A percentile compares a stretch with the other conserved stretches of the same genome.
phyloP scores from a whole-genome alignment of 1,140 invertebrate species.

The Trichoplusia ni region DNA sequence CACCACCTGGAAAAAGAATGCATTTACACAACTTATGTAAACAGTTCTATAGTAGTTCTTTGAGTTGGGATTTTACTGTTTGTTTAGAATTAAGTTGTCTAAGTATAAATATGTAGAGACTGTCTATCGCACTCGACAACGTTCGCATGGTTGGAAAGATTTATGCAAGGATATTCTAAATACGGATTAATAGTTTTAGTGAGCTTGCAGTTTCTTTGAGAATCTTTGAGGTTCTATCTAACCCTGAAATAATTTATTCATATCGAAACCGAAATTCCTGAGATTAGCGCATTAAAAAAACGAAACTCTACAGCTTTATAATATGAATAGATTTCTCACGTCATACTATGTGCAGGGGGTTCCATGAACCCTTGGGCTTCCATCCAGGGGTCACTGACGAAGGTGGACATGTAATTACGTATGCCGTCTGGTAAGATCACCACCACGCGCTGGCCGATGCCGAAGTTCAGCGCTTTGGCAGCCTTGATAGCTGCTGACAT shows the following conservation, averaged over 20 bases:
- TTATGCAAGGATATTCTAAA: background rate
- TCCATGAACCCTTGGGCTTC: constrained; percentile 86
- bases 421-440: constrained; percentile 96
- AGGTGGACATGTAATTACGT: constrained; percentile 98
- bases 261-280: too few relatives aligned
- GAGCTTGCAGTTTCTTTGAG: too few relatives aligned
- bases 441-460: constrained; percentile 90
- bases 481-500: constrained; percentile 89
- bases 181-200: background rate
- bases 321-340: background rate
- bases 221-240: too few relatives aligned
- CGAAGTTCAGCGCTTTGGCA: constrained; percentile 87
- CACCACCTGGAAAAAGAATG: constrained; percentile 47
- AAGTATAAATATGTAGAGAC: too few relatives aligned
- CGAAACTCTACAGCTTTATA: too few relatives aligned
- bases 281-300: too few relatives aligned
- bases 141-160: too few relatives aligned
- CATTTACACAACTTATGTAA: too few relatives aligned
- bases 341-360: constrained; percentile 7
- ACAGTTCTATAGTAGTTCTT: too few relatives aligned
- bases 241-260: background rate
- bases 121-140: too few relatives aligned
- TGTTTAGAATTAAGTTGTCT: too few relatives aligned
- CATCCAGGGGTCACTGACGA: constrained; percentile 97
- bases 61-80: too few relatives aligned